A percentile compares a stretch with the other conserved stretches of the same genome.
Evolutionary conservation across 2,113 vertebrate genomes (phyloP).

Genomic region (Brienomyrus brachyistius): DNA sequence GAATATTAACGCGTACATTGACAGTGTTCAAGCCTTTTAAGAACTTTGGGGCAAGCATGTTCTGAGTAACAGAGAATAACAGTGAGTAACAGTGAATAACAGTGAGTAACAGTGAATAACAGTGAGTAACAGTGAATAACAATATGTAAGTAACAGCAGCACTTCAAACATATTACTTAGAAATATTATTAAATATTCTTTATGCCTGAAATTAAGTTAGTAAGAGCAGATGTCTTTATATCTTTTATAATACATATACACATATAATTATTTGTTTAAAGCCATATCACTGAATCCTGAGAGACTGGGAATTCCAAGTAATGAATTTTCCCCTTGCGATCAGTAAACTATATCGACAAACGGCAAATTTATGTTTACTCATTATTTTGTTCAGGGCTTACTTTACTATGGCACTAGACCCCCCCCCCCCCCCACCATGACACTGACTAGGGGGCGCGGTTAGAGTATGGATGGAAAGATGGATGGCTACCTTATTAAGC

Average conservation of each 20-base stretch:
- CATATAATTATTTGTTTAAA: background rate
- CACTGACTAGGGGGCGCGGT: background rate
- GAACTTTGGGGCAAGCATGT: slow-evolving; percentile 29
- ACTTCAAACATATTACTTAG: background rate
- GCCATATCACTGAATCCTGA: background rate
- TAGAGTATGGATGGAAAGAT: background rate
- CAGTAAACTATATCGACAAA: no score
- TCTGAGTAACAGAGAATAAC: background rate
- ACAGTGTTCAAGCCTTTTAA: slow-evolving; percentile 39
- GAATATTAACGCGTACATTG: slow-evolving; percentile 54
- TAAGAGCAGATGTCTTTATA: background rate
- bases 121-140: background rate
- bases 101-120: background rate
- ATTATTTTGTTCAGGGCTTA: no score
- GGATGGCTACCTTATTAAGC: background rate
- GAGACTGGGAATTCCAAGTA: background rate
- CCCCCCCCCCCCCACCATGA: no score
- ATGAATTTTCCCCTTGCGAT: background rate
- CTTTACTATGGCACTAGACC: no score
- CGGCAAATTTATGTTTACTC: no score
- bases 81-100: background rate
- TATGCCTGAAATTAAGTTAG: background rate
- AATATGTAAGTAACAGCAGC: background rate
- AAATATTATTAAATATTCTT: background rate
- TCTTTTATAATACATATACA: background rate